Base-by-base conservation (phyloP, 1,140 invertebrate species). In the Tribolium madens region DNA sequence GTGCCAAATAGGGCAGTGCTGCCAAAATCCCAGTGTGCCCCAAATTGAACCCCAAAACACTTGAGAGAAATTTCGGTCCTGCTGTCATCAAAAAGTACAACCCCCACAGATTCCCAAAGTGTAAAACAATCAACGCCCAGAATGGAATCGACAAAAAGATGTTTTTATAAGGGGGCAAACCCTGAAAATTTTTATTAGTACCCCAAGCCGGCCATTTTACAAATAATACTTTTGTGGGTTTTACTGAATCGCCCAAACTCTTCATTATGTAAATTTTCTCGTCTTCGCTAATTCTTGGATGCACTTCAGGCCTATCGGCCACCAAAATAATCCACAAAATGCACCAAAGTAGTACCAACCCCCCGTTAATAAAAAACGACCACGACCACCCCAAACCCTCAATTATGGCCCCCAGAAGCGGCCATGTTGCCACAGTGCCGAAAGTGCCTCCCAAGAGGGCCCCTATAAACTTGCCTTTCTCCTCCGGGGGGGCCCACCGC, bases 1-100 rank as follows among this genome's bases (percentile, higher is more conserved):
- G 87, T 6, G 90, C 89, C 68, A 93, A 88, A 77, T 93, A 92
- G 0, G 92, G 92, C 42, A 93, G 80, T 6, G 91, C 91, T n/a
- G 92, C 91, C 48, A 93, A 85, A n/a, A 90, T 86, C 18, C 92
- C 92, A 64, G 91, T 91, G 76, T 91, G 86, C 81, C 93, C 89
- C 73, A 97, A 89, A 80, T 96, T 89, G 78, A 96, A 96, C 1
- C 94, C 92, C 6, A 98, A 88, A 13, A 77, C 76, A 9, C 31
- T 64, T 7, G 73, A 73, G 9, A 73, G n/a, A 84, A 96, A 98
- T 72, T 94, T 96, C 0, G 97, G 97, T 3, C 97, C 92, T 60
- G 93, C 93, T 0, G 94, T 97, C 76, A 97, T 89, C 79, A 97
- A 91, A 78, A 94, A 92, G 78, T 92, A 94, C 78, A 97, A 86